Conservation (phyloP, 2,797 vertebrate genomes). For the Poecilia velifera region DNA sequence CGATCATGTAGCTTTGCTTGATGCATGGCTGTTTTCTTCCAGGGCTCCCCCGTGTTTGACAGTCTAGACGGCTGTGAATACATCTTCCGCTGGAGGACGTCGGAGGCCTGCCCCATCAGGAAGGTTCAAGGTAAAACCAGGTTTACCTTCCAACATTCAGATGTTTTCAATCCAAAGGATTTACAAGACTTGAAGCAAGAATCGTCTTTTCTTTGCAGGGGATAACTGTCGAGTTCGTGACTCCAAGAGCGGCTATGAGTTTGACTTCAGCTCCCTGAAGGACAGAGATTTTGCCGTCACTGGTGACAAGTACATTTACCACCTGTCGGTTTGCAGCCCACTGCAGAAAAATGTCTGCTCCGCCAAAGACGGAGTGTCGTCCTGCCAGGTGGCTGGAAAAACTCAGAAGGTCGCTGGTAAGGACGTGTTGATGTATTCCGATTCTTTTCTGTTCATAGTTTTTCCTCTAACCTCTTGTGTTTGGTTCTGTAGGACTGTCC, state of each 20-base stretch:
- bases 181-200: neutral
- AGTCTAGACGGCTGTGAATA: constrained; percentile 88
- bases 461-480: neutral
- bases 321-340: constrained; percentile 87
- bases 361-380: constrained; percentile 69
- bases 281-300: constrained; percentile 75
- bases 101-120: constrained; percentile 89
- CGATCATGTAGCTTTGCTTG: neutral
- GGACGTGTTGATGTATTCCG: neutral
- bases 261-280: constrained; percentile 86
- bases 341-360: constrained; percentile 77
- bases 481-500: constrained; percentile 76
- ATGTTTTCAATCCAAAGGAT: neutral
- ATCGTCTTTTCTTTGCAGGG: constrained; percentile 72
- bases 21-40: constrained; percentile 8
- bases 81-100: constrained; percentile 93
- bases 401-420: constrained; percentile 87
- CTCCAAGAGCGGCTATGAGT: constrained; percentile 85
- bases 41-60: constrained; percentile 92
- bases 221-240: constrained; percentile 88
- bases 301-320: constrained; percentile 83
- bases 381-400: constrained; percentile 83
- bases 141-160: neutral
- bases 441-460: neutral
- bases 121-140: constrained; percentile 77